phyloP scores from a whole-genome alignment of 1,140 invertebrate species.

The Lasioglossum baleicum region DNA sequence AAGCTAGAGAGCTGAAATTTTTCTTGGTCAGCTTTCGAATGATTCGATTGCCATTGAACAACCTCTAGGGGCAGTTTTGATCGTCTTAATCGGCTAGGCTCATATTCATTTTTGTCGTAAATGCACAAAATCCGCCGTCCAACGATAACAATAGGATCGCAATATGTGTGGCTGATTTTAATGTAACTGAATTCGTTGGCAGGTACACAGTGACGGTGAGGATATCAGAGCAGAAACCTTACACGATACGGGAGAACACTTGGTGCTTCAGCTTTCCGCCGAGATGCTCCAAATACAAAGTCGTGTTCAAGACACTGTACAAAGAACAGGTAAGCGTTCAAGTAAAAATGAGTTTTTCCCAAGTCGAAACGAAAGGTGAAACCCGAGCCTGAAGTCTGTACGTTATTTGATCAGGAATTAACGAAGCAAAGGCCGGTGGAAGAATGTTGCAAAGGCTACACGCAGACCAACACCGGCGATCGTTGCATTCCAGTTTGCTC shows the following conservation, averaged over 20 bases:
- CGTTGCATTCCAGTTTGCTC: conserved; percentile 90
- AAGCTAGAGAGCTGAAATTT: no score
- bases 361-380: neutral
- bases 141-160: no score
- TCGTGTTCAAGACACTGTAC: conserved; percentile 86
- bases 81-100: no score
- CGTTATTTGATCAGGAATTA: conserved; percentile 80
- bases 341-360: no score
- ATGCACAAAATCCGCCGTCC: no score
- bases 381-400: neutral
- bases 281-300: conserved; percentile 91
- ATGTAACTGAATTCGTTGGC: neutral
- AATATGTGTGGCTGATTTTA: neutral
- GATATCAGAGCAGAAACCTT: conserved; percentile 89
- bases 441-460: conserved; percentile 92
- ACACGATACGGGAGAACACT: conserved; percentile 88
- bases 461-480: conserved; percentile 81
- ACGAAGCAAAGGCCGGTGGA: conserved; percentile 88
- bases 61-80: no score
- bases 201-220: conserved; percentile 87
- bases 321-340: conserved; percentile 81
- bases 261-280: conserved; percentile 93
- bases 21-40: no score
- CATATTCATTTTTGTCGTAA: no score
- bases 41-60: no score